Evolutionary conservation across 2,888 invertebrate genomes (phyloP).

Genomic region (Leucophora obtusa): DNA sequence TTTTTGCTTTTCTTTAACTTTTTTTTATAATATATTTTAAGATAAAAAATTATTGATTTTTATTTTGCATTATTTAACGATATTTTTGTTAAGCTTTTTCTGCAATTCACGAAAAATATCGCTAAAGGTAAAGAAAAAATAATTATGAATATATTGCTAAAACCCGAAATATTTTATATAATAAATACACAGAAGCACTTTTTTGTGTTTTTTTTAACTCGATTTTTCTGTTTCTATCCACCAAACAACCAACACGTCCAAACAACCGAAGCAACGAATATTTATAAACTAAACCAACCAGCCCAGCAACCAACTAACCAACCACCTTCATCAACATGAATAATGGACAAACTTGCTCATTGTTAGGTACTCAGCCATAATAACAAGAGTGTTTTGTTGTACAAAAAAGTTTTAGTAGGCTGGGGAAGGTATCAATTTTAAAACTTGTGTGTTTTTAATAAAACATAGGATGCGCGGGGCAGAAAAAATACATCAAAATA

Average conservation of each 20-base stretch:
- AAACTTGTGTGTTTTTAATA: neutral
- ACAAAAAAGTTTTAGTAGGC: neutral
- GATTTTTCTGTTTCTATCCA: slow-evolving; percentile 12
- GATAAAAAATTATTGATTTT: slow-evolving; percentile 1
- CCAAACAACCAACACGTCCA: slow-evolving; percentile 1
- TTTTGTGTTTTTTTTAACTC: slow-evolving; percentile 28
- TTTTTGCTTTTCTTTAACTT: slow-evolving; percentile 6
- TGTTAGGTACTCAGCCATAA: slow-evolving; percentile 29
- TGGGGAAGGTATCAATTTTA: neutral
- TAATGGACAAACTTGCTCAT: slow-evolving; percentile 40
- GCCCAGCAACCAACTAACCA: slow-evolving; percentile 31
- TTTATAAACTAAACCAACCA: slow-evolving; percentile 36
- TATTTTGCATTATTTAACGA: neutral
- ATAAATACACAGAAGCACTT: slow-evolving; percentile 10
- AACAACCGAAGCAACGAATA: slow-evolving; percentile 27
- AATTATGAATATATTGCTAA: neutral
- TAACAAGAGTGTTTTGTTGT: slow-evolving; percentile 22
- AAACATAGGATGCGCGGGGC: no score
- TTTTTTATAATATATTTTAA: neutral
- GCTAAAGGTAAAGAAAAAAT: slow-evolving; percentile 2
- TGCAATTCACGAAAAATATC: neutral
- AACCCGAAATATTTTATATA: slow-evolving; percentile 19
- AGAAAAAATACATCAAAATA: no score
- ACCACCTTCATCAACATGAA: slow-evolving; percentile 44
- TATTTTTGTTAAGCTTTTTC: neutral